phyloP scores from a whole-genome alignment of 2,113 vertebrate genomes.

The Dicentrarchus labrax region DNA sequence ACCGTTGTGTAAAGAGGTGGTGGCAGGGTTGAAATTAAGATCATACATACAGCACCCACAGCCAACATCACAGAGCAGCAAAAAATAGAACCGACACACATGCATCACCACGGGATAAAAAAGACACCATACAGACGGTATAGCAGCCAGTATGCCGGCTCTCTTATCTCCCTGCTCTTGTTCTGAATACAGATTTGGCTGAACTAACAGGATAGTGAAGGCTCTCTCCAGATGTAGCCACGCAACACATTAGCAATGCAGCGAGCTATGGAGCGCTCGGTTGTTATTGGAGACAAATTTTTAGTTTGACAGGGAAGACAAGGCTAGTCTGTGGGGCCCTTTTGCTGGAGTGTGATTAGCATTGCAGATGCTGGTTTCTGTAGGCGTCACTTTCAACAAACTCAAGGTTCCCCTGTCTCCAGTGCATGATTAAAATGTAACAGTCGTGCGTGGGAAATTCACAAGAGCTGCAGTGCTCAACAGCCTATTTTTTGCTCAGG shows the following conservation, averaged over 20 bases:
- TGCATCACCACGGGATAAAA: neutral
- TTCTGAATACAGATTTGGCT: constrained; percentile 44
- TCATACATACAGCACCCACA: neutral
- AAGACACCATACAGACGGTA: neutral
- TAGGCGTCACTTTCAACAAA: constrained; percentile 76
- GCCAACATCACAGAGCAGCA: neutral
- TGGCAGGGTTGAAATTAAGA: neutral
- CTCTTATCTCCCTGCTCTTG: neutral
- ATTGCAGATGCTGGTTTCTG: constrained; percentile 76
- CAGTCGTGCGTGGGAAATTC: constrained; percentile 71
- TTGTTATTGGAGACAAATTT: constrained; percentile 66
- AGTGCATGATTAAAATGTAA: constrained; percentile 73
- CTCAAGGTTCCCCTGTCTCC: constrained; percentile 70
- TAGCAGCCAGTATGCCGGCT: constrained; percentile 8
- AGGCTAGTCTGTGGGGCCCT: constrained; percentile 58
- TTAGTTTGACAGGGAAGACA: constrained; percentile 60
- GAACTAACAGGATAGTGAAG: constrained; percentile 23
- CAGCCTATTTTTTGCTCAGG: constrained; percentile 62
- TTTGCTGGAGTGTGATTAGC: constrained; percentile 73
- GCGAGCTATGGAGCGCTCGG: constrained; percentile 8
- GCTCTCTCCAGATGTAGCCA: constrained; percentile 30
- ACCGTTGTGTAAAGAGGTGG: neutral
- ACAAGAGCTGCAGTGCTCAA: constrained; percentile 46
- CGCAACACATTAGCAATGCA: constrained; percentile 56
- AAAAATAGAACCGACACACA: neutral